Conservation (phyloP, 2,888 invertebrate genomes). For the Platycheirus albimanus region DNA sequence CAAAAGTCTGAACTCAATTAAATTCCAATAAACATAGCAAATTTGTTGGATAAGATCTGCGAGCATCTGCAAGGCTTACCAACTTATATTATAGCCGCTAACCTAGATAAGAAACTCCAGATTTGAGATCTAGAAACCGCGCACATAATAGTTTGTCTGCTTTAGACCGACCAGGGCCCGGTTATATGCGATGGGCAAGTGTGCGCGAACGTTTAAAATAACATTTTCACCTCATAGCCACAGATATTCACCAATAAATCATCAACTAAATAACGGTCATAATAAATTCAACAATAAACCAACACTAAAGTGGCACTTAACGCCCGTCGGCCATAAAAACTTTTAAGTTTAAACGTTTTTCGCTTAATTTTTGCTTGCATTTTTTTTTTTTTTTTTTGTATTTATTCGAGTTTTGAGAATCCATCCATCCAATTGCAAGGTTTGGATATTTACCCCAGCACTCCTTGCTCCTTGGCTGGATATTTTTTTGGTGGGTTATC, state of each 20-base stretch:
- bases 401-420: conserved; percentile 27
- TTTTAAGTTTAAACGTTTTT: conserved; percentile 62
- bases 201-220: conserved; percentile 41
- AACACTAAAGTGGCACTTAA: conserved; percentile 73
- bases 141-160: not conserved
- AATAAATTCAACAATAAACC: conserved; percentile 73
- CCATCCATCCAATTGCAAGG: conserved; percentile 54
- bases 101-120: conserved; percentile 10
- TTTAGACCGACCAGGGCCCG: not conserved
- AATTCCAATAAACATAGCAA: conserved; percentile 58
- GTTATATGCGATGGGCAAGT: conserved; percentile 39
- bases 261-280: conserved; percentile 70
- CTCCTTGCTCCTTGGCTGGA: conserved; percentile 15
- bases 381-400: not conserved
- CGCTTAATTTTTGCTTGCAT: conserved; percentile 35
- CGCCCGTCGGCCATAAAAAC: conserved; percentile 56
- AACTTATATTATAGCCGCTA: not conserved
- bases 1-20: conserved; percentile 57
- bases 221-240: conserved; percentile 70
- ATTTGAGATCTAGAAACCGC: conserved; percentile 5
- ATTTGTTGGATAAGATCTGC: conserved; percentile 9
- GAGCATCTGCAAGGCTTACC: not conserved
- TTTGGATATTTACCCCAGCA: not conserved
- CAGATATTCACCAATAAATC: conserved; percentile 69
- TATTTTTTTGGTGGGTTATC: conserved; percentile 54